Percentiles rank a stretch among this genome's conserved stretches.
phyloP scores from a whole-genome alignment of 2,888 invertebrate genomes.

The Caenorhabditis sp. region DNA sequence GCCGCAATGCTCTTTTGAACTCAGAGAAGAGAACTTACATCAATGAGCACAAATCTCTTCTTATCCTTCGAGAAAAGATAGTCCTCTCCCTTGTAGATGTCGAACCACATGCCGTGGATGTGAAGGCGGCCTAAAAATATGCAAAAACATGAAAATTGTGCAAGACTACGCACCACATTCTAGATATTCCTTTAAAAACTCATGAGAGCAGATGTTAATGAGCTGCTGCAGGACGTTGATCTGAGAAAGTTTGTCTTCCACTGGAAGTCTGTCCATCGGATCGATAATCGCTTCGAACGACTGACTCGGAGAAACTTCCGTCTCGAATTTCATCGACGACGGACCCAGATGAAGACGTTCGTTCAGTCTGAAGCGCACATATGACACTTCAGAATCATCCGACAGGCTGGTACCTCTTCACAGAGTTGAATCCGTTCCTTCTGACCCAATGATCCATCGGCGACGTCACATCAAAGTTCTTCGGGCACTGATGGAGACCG shows the following conservation, averaged over 20 bases:
- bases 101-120: conserved; percentile 90
- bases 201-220: conserved; percentile 70
- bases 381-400: too few species aligned
- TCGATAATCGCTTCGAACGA: conserved; percentile 93
- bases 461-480: conserved; percentile 81
- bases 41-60: conserved; percentile 89
- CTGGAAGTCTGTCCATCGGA: conserved; percentile 87
- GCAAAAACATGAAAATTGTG: too few species aligned
- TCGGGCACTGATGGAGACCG: conserved; percentile 84
- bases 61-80: conserved; percentile 91
- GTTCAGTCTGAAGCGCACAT: too few species aligned
- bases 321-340: conserved; percentile 60
- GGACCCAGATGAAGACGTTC: conserved; percentile 69
- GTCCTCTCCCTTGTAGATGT: conserved; percentile 95
- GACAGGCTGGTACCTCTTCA: too few species aligned
- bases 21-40: conserved; percentile 84
- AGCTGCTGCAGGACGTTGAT: conserved; percentile 75
- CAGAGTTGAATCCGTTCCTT: conserved; percentile 88
- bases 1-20: conserved; percentile 71
- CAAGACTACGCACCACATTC: conserved; percentile 58
- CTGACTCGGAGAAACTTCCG: conserved; percentile 61
- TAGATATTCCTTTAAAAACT: conserved; percentile 62
- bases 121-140: conserved; percentile 62
- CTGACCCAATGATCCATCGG: conserved; percentile 93
- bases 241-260: conserved; percentile 92